Base-by-base conservation (phyloP, 2,888 invertebrate genomes). In the Tachina lurida region DNA sequence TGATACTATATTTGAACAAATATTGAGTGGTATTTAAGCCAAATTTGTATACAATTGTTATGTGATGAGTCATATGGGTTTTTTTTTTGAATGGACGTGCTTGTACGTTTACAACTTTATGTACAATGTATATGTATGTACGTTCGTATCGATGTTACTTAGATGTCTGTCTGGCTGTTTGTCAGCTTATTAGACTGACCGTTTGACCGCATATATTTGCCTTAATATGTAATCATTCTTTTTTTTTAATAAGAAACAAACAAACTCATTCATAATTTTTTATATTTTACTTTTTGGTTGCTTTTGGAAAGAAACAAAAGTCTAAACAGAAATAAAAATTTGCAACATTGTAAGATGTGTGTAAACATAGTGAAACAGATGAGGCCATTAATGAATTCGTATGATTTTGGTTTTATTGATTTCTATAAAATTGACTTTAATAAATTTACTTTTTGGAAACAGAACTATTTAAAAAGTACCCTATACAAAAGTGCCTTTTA, bases 11-110 rank as follows among this genome's bases (percentile, higher is more conserved):
- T 81, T 68, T 81, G 74, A 76, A 58, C 58, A 83, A 15, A 54
- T 67, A 83, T 75, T 75, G 67, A 78, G 41, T 70, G 71, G 54
- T 56, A 83, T 83, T 86, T 83, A 76, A 77, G 62, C 79, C 86
- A 78, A 86, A 86, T 80, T 83, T 79, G 83, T 76, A 79, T 76
- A 79, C 62, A 79, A 76, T 80, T 71, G 76, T 67, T 83, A 71
- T 49, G 22, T 45, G 70, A 83, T 86, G 86, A 86, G 76, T 86
- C 86, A 86, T 86, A 39, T 56, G 49, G 45, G 56, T 73, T 65
- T 60, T 22, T 52, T 39, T 45, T 63, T 56, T 47, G 10, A 41
- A 15, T 22, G 58, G 41, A 41, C 58, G 65, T 41, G 56, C 31
- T 43, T 71, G 10, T 71, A 15, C 43, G 49, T 10, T 41, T 10